A percentile compares a stretch with the other conserved stretches of the same genome.
These are phyloP conservation scores for Elymnias hypermnestra DNA, from an alignment of 1,140 invertebrate genomes.

Conservation along the genomic window DNA sequence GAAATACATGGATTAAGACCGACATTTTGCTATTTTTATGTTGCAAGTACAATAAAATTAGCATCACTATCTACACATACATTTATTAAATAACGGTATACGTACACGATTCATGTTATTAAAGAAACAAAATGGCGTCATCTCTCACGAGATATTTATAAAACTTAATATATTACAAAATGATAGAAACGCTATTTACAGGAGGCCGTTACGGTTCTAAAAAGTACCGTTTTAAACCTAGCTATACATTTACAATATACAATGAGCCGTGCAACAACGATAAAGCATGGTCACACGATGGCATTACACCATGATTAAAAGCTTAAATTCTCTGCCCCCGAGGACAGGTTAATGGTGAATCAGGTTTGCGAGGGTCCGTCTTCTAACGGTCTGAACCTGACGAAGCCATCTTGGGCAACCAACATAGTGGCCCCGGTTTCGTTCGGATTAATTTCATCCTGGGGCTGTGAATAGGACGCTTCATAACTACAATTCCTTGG, in stretches of 20 bases:
- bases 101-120: slow-evolving; percentile 1
- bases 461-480: slow-evolving; percentile 64
- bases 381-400: slow-evolving; percentile 84
- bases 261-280: slow-evolving; percentile 17
- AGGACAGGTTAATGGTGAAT: slow-evolving; percentile 62
- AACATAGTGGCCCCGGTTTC: slow-evolving; percentile 81
- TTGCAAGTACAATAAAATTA: too few relatives aligned
- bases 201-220: slow-evolving; percentile 37
- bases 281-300: slow-evolving; percentile 5
- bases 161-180: slow-evolving; percentile 35
- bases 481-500: slow-evolving; percentile 59
- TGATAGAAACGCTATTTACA: slow-evolving; percentile 56
- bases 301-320: slow-evolving; percentile 26
- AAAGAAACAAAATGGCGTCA: slow-evolving; percentile 15
- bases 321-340: slow-evolving; percentile 46
- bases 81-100: slow-evolving; percentile 11
- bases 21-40: too few relatives aligned
- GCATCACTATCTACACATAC: too few relatives aligned
- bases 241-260: slow-evolving; percentile 58
- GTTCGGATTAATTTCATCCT: slow-evolving; percentile 53
- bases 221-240: slow-evolving; percentile 35
- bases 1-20: too few relatives aligned
- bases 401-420: slow-evolving; percentile 90
- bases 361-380: slow-evolving; percentile 75
- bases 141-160: slow-evolving; percentile 18